Evolutionary conservation across 2,888 invertebrate genomes (phyloP), one percentile per base, ranked within the genome.

Genomic region (Drosophila diplacantha): DNA sequence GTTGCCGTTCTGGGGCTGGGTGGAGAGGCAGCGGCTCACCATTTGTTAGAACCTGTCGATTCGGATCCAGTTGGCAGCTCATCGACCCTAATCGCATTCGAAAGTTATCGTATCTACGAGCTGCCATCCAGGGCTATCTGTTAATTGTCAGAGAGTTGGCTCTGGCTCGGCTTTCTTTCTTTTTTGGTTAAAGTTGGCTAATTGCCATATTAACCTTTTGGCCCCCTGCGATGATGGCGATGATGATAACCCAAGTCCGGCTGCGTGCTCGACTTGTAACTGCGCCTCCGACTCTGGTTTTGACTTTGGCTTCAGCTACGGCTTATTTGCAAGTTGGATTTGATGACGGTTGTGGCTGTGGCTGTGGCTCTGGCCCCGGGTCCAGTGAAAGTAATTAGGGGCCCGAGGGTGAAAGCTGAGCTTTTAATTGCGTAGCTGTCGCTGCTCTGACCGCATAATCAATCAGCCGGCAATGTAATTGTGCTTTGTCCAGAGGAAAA

Each of bases 81-180:
- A 62, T 74, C 71, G 84, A 71, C 82, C 83, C 71, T 82, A 84
- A 80, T 81, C 74, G 70, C 73, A 72, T 76, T 82, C 52, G 84
- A 84, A 81, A 84, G 83, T 82, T 78, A 68, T 71, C 70, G 52
- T 44, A 69, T 50, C 59, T 52, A 20, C 38, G 32, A 34, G 50
- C 59, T 24, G 31, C 22, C 39, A 7, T 31, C 26, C 32, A 29
- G 12, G 29, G 29, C 44, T 29, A 44, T 34, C 49, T 65, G 52
- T 38, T 35, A 50, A 50, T 26, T 32, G 50, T 44, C 52, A 41
- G 35, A 39, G 39, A 29, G 31, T 52, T 43, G 47, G 32, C 37
- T 41, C 22, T 44, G 31, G 9, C 18, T 18, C 14, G n/a, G 11
- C 61, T 56, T 41, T 51, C 37, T 35, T 34, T 37, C 72, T 74